Base-by-base conservation (phyloP, 1,140 invertebrate species). In the Macrocentrus cingulum region DNA sequence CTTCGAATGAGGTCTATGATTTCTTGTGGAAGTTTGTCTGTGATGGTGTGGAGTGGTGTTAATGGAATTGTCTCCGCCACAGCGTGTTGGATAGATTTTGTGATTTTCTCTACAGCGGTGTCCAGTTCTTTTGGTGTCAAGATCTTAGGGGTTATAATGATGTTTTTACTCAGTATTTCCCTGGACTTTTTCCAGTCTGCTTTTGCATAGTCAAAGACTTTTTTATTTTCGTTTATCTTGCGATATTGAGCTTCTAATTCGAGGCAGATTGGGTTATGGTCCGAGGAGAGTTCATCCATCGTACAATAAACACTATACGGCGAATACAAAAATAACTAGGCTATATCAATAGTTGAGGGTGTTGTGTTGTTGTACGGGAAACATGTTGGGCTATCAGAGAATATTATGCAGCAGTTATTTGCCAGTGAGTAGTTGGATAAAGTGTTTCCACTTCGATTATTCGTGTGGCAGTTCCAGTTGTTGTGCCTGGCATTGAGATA, bases 151-250 rank as follows among this genome's bases (percentile, higher is more conserved):
- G 44, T 55, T 20, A 55, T 44, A 1, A 11, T 18, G 0, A 29
- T 25, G 6, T 32, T 44, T 32, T 32, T 19, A 18, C 18, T 18
- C 5, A 55, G 1, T n/a, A 1, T 32, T 0, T 5, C n/a, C 20
- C 41, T 39, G n/a, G 51, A 58, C 5, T 42, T 42, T 2, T 50
- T n/a, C 46, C 48, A 58, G 11, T 58, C 16, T 2, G 46, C 36
- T 41, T 51, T 42, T 32, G 50, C 34, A 18, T 58, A 58, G 11
- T 23, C 5, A 22, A 13, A 9, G 22, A 46, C 3, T 4, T 19
- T 44, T 15, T 16, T 18, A 11, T 8, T 46, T 22, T 23, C 20
- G n/a, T 46, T 2, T 23, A 7, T 25, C 11, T 22, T 22, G 2
- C 20, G 9, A 44, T 11, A 2, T 5, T 16, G 3, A 5, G 20